phyloP scores from a whole-genome alignment of 2,113 vertebrate genomes.

The Balaeniceps rex region DNA sequence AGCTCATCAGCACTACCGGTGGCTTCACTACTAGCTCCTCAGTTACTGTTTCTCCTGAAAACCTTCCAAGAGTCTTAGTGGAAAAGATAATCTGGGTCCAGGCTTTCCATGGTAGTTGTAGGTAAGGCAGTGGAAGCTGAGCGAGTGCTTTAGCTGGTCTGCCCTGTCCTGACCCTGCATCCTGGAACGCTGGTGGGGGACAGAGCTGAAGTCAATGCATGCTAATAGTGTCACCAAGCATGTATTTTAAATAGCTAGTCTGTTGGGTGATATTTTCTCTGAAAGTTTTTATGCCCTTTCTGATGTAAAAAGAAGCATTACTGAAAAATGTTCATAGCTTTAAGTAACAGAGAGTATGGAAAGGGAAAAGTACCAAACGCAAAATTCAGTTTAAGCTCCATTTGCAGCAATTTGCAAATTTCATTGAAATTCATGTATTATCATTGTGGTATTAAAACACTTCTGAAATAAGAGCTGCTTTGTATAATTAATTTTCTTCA shows the following conservation, averaged over 20 bases:
- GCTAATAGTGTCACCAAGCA: background rate
- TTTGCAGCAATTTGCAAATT: slow-evolving; percentile 42
- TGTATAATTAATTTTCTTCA: slow-evolving; percentile 59
- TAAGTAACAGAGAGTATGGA: background rate
- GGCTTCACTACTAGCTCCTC: background rate
- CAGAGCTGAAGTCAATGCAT: background rate
- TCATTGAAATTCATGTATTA: slow-evolving; percentile 12
- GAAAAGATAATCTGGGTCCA: background rate
- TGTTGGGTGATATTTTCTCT: background rate
- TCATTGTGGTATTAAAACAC: slow-evolving; percentile 18
- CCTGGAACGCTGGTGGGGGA: accelerated
- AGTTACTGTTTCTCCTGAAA: background rate
- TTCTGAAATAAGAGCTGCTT: slow-evolving; percentile 48
- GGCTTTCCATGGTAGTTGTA: background rate
- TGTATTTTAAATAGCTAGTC: background rate
- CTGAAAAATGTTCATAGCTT: slow-evolving; percentile 24
- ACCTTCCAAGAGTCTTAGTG: background rate
- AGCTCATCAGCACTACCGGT: accelerated
- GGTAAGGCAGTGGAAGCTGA: background rate
- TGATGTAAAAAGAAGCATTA: background rate
- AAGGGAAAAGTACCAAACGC: background rate
- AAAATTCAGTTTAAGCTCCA: slow-evolving; percentile 26
- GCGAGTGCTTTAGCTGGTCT: background rate
- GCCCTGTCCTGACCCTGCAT: accelerated
- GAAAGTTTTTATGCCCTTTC: background rate